phyloP scores from a whole-genome alignment of 1,140 invertebrate species.

The Triops cancriformis region DNA sequence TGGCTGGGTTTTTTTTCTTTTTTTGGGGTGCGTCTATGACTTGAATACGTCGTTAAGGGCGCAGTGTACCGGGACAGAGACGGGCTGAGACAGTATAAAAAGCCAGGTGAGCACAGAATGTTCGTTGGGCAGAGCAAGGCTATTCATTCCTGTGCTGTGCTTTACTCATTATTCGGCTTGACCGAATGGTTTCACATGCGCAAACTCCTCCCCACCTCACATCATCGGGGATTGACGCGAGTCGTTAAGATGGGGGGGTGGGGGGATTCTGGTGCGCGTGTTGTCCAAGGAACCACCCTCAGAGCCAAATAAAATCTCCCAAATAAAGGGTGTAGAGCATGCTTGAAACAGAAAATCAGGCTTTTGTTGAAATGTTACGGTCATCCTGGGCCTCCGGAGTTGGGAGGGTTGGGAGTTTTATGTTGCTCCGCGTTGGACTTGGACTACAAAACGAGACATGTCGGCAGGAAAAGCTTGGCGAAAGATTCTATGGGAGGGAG shows the following conservation, averaged over 20 bases:
- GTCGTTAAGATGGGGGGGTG: not conserved
- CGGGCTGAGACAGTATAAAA: not conserved
- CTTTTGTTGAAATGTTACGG: constrained; percentile 6
- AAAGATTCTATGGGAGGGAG: not conserved
- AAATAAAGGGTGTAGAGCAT: not conserved
- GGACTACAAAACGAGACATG: not conserved
- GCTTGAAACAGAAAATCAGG: not conserved
- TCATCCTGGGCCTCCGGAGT: not conserved
- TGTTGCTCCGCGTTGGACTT: not conserved
- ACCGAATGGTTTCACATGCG: no score
- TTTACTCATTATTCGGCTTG: no score
- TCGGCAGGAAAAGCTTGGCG: not conserved
- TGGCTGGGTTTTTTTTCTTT: not conserved
- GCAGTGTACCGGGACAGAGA: not conserved
- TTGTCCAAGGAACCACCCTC: not conserved
- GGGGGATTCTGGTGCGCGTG: not conserved
- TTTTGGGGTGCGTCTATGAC: no score
- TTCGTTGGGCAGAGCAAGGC: not conserved
- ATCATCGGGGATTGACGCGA: not conserved
- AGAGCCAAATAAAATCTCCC: not conserved
- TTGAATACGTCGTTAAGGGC: constrained; percentile 6
- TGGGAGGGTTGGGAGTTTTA: not conserved
- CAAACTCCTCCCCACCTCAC: no score
- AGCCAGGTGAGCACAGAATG: not conserved
- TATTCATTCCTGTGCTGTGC: not conserved